These are phyloP conservation scores for Drosophila picticornis DNA, from an alignment of 2,888 invertebrate genomes.

Conservation along the genomic window DNA sequence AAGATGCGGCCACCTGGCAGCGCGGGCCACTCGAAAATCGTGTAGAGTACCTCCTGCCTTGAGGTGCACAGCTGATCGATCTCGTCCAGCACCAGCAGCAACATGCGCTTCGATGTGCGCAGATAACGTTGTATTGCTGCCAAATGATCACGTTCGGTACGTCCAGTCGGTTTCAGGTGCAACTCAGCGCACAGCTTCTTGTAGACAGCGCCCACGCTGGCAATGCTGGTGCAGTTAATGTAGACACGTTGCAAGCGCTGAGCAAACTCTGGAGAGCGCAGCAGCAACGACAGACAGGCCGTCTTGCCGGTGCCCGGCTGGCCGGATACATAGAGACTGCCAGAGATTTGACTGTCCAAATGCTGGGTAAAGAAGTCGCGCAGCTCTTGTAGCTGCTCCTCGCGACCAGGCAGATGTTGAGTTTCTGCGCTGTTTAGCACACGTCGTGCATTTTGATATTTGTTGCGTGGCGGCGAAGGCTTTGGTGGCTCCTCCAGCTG, in stretches of 20 bases:
- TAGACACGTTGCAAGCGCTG: constrained; percentile 87
- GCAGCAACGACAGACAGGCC: constrained; percentile 91
- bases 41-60: constrained; percentile 94
- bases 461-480: constrained; percentile 71
- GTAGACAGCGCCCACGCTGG: constrained; percentile 93
- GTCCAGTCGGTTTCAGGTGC: constrained; percentile 86
- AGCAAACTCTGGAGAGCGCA: constrained; percentile 87
- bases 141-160: constrained; percentile 89
- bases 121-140: constrained; percentile 90
- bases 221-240: constrained; percentile 94
- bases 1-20: constrained; percentile 89
- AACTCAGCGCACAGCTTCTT: constrained; percentile 91
- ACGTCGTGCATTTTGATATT: constrained; percentile 84
- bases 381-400: constrained; percentile 90
- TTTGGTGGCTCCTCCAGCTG: constrained; percentile 7
- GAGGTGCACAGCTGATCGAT: constrained; percentile 95
- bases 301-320: constrained; percentile 99
- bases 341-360: constrained; percentile 88
- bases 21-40: constrained; percentile 97
- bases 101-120: constrained; percentile 88
- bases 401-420: constrained; percentile 90
- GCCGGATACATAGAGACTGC: constrained; percentile 96
- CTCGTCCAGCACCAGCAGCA: constrained; percentile 96
- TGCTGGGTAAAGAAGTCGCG: constrained; percentile 89
- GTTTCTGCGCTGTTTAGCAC: constrained; percentile 85